These are phyloP conservation scores for Drosophila ananassae DNA, from an alignment of 1,140 invertebrate genomes.

Conservation along the genomic window DNA sequence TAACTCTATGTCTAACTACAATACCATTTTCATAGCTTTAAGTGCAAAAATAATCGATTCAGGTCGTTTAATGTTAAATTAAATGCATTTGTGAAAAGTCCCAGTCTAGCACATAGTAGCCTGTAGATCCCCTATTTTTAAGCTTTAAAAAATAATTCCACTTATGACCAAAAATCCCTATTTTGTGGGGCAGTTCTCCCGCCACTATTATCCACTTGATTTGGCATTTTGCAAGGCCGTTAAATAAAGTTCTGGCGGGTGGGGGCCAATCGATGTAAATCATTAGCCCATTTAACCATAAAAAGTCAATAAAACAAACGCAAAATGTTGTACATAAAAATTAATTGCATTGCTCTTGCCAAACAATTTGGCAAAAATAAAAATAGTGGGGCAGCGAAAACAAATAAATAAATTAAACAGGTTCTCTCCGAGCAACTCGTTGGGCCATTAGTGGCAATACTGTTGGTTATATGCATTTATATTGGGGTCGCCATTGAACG, in stretches of 20 bases:
- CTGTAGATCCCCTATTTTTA: background rate
- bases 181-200: background rate
- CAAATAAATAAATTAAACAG: slow-evolving; percentile 51
- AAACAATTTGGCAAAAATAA: slow-evolving; percentile 23
- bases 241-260: slow-evolving; percentile 23
- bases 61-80: background rate
- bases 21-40: slow-evolving; percentile 60
- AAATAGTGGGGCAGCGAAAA: slow-evolving; percentile 23
- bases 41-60: slow-evolving; percentile 43
- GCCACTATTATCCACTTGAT: slow-evolving; percentile 20
- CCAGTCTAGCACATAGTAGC: slow-evolving; percentile 6
- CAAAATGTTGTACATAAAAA: slow-evolving; percentile 52
- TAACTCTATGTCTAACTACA: slow-evolving; percentile 69
- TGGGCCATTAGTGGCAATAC: slow-evolving; percentile 30
- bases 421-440: slow-evolving; percentile 37
- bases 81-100: slow-evolving; percentile 29
- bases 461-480: slow-evolving; percentile 35
- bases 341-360: slow-evolving; percentile 43
- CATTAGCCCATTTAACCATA: slow-evolving; percentile 69
- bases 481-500: slow-evolving; percentile 59
- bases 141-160: background rate
- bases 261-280: slow-evolving; percentile 42
- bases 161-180: background rate
- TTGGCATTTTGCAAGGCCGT: slow-evolving; percentile 28
- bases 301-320: slow-evolving; percentile 53